phyloP scores from a whole-genome alignment of 2,888 invertebrate species.

The Leucophenga montana region DNA sequence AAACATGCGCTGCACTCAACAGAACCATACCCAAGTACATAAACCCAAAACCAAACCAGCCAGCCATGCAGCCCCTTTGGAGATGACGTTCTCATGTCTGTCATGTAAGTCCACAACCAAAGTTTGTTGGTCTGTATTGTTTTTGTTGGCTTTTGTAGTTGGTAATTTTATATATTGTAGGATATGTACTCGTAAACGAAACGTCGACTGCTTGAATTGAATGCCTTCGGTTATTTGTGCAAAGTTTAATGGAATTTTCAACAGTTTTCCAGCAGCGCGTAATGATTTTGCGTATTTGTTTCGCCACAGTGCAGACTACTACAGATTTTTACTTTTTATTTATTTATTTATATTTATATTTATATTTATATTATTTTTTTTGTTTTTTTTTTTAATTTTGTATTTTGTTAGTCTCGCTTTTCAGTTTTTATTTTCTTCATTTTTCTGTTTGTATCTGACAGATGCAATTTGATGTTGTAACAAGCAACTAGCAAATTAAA shows the following conservation, averaged over 20 bases:
- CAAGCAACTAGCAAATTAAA: background rate
- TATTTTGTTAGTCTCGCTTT: conserved; percentile 3
- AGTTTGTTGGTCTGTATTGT: conserved; percentile 17
- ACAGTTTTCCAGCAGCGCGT: conserved; percentile 61
- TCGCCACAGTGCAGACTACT: conserved; percentile 47
- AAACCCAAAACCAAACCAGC: background rate
- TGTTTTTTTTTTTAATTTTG: conserved; percentile 38
- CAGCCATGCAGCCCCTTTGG: too few species aligned
- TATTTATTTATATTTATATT: conserved; percentile 31
- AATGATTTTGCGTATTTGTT: conserved; percentile 44
- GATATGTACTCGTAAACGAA: too few species aligned
- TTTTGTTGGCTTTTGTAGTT: conserved; percentile 49
- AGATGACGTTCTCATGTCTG: background rate
- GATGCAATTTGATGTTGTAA: conserved; percentile 52
- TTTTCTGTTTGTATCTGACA: conserved; percentile 54
- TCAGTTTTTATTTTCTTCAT: conserved; percentile 4
- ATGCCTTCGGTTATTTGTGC: conserved; percentile 70
- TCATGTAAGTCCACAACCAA: background rate
- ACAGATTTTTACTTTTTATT: conserved; percentile 26
- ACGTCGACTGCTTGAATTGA: conserved; percentile 67
- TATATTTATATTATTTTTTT: conserved; percentile 33
- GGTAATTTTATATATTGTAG: conserved; percentile 54
- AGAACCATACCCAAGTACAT: background rate
- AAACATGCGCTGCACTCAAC: too few species aligned
- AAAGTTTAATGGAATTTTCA: conserved; percentile 71